Conservation (phyloP, 2,888 invertebrate genomes). For the Cryptocephalus moraei region DNA sequence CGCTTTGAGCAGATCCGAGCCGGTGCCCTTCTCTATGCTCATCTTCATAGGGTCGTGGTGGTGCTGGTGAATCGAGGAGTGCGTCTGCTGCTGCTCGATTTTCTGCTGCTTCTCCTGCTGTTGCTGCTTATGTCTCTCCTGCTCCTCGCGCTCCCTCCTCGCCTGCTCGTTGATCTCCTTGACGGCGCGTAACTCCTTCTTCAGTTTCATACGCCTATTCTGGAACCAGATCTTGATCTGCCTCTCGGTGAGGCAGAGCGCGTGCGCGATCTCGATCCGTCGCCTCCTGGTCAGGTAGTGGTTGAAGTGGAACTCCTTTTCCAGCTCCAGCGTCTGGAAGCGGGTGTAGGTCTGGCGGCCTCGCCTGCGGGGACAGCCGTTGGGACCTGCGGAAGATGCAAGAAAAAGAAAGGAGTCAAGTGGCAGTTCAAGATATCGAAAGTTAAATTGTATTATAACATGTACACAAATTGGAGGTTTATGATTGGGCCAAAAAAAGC, state of each 20-base stretch:
- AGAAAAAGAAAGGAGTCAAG: conserved; percentile 6
- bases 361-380: conserved; percentile 86
- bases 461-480: no score
- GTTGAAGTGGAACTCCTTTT: conserved; percentile 98
- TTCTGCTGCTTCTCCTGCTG: conserved; percentile 79
- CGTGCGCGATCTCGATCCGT: conserved; percentile 95
- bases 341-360: conserved; percentile 97
- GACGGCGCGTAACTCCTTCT: conserved; percentile 88
- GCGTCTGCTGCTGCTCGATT: conserved; percentile 61
- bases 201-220: conserved; percentile 92
- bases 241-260: conserved; percentile 88
- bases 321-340: conserved; percentile 95
- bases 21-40: conserved; percentile 58
- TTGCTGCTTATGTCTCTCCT: conserved; percentile 84
- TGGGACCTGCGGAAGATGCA: conserved; percentile 68
- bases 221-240: conserved; percentile 98
- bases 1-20: conserved; percentile 64
- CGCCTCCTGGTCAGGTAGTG: conserved; percentile 93
- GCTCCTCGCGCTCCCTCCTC: conserved; percentile 80
- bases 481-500: no score
- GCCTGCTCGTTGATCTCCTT: conserved; percentile 94
- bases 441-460: no score
- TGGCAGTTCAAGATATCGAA: no score
- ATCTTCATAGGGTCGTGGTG: conserved; percentile 65
- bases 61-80: conserved; percentile 49